Conservation (phyloP, 2,797 vertebrate genomes). For the Chaetophractus vellerosus region DNA sequence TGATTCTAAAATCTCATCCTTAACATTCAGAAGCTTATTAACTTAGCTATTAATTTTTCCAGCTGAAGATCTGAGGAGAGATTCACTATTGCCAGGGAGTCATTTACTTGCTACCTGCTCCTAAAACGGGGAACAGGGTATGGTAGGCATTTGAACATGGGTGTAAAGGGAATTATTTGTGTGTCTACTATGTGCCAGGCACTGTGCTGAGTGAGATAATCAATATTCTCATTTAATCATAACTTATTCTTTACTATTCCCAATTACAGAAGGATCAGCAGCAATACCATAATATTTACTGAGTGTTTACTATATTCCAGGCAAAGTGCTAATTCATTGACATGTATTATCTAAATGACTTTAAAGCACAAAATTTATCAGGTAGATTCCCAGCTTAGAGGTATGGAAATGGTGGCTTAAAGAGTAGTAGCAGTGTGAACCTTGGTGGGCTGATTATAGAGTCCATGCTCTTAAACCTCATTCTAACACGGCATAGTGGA, state of each 20-base stretch:
- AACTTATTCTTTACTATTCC: constrained; percentile 6
- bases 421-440: not conserved
- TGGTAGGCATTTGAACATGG: not conserved
- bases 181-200: not conserved
- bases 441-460: not conserved
- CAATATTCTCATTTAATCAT: not conserved
- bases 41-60: not conserved
- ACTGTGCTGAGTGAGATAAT: not conserved
- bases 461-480: not conserved
- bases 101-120: not conserved
- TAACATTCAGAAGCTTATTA: not conserved
- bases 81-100: not conserved
- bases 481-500: not conserved
- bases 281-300: not conserved
- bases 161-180: not conserved
- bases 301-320: not conserved
- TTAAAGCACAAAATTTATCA: not conserved
- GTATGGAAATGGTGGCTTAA: not conserved
- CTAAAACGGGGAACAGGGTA: not conserved
- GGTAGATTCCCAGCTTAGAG: not conserved
- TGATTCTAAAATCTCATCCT: constrained; percentile 39
- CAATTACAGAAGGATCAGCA: not conserved
- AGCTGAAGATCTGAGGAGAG: not conserved
- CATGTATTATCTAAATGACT: not conserved
- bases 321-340: not conserved